Evolutionary conservation across 2,797 vertebrate species (phyloP).

Genomic region (Spinibarbus caldwelli): DNA sequence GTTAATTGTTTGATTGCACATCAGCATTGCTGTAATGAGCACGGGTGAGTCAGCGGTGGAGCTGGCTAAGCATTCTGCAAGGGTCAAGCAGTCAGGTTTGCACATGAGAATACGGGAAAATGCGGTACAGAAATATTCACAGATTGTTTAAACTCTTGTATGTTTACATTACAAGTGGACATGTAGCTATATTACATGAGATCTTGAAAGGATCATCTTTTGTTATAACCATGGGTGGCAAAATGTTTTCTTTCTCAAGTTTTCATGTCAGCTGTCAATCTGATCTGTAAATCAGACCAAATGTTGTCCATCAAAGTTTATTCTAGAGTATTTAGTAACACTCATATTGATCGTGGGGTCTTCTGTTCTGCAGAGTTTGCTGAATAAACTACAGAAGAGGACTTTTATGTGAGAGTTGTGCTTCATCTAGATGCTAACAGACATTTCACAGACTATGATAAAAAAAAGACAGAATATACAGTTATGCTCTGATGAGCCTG

Average conservation of each 20-base stretch:
- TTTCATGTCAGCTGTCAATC: not conserved
- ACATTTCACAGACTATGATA: too few species aligned
- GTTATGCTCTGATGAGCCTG: too few species aligned
- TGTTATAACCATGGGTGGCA: not conserved
- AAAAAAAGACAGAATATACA: too few species aligned
- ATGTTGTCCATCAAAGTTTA: not conserved
- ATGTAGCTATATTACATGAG: not conserved
- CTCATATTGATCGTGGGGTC: too few species aligned
- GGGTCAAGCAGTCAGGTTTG: constrained; percentile 29
- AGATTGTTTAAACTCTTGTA: not conserved
- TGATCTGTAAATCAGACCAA: too few species aligned
- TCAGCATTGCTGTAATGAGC: constrained; percentile 70
- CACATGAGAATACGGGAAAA: constrained; percentile 42
- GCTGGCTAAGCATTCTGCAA: constrained; percentile 35
- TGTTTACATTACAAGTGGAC: not conserved
- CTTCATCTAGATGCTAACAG: too few species aligned
- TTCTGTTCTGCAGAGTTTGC: too few species aligned
- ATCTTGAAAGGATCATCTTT: not conserved
- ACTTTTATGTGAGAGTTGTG: too few species aligned
- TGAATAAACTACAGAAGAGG: too few species aligned
- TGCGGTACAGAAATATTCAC: not conserved
- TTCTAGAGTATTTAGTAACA: not conserved
- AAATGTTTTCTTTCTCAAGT: not conserved
- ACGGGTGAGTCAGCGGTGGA: constrained; percentile 31
- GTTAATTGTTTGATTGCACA: constrained; percentile 72